phyloP scores from a whole-genome alignment of 2,113 vertebrate genomes.

The Oryctolagus cuniculus region mOryCun1.1 NC_091434.1:80888001-80888500 shows the following conservation, averaged over 20 bases:
- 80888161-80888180: constrained; percentile 72
- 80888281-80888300: constrained; percentile 60
- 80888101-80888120: constrained; percentile 75
- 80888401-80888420: background rate
- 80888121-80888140: constrained; percentile 73
- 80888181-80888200: constrained; percentile 74
- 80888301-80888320: constrained; percentile 44
- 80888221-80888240: constrained; percentile 67
- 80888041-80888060: constrained; percentile 70
- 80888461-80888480: background rate
- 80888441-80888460: background rate
- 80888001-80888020: constrained; percentile 76
- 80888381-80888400: constrained; percentile 35
- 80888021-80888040: constrained; percentile 72
- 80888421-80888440: constrained; percentile 23
- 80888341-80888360: background rate
- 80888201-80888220: constrained; percentile 42
- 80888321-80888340: constrained; percentile 53
- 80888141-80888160: constrained; percentile 63
- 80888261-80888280: constrained; percentile 66
- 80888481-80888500: background rate
- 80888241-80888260: background rate
- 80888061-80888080: constrained; percentile 71
- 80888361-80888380: constrained; percentile 19
- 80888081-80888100: constrained; percentile 76